A percentile compares a stretch with the other conserved stretches of the same genome.
Conservation (phyloP, 2,113 vertebrate species). For the Loxodonta africana region DNA sequence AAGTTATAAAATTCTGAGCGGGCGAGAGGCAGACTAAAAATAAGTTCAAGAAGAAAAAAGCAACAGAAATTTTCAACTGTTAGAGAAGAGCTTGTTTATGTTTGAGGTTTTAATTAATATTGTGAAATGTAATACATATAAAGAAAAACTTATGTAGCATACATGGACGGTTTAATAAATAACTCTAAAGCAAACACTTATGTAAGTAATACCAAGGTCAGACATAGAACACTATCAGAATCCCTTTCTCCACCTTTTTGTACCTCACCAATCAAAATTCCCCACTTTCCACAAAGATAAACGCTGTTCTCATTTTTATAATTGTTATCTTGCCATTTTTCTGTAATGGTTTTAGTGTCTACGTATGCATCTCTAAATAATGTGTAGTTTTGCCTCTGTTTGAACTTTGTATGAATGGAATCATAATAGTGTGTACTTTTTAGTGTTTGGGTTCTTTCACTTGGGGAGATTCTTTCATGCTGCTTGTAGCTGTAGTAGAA, state of each 20-base stretch:
- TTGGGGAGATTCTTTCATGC: background rate
- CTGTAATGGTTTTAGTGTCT: background rate
- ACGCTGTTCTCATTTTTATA: background rate
- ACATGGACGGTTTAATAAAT: background rate
- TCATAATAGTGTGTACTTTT: background rate
- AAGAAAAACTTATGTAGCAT: background rate
- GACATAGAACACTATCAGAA: background rate
- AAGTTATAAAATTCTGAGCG: background rate
- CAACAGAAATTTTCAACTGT: background rate
- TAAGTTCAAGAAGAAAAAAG: background rate
- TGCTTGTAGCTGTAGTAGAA: background rate
- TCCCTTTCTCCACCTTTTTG: background rate
- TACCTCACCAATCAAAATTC: background rate
- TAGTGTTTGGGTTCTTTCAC: background rate
- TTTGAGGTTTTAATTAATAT: too few relatives aligned
- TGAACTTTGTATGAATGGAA: background rate
- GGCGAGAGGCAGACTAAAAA: background rate
- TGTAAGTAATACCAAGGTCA: background rate
- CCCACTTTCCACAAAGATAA: background rate
- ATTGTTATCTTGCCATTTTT: background rate
- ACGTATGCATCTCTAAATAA: background rate
- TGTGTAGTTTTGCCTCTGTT: background rate
- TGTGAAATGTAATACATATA: background rate
- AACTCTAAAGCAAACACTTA: background rate
- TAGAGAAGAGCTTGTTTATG: background rate